Evolutionary conservation across 2,797 vertebrate species (phyloP).

Genomic region (Borostomias antarcticus): DNA sequence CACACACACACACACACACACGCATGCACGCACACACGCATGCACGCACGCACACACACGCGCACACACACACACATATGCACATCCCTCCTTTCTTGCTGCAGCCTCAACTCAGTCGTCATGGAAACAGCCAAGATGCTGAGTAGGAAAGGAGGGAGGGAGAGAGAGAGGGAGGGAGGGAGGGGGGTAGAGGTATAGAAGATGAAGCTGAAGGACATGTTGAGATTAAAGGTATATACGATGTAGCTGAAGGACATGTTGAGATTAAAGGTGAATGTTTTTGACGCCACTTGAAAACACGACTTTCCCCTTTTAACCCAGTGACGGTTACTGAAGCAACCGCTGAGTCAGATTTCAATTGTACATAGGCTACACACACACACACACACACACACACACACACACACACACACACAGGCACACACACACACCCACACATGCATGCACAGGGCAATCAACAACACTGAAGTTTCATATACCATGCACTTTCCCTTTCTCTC

Average conservation of each 20-base stretch:
- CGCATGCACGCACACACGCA: constrained; percentile 17
- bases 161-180: constrained; percentile 27
- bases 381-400: constrained; percentile 17
- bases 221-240: constrained; percentile 56
- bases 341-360: not conserved
- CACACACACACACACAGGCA: constrained; percentile 11
- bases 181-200: constrained; percentile 49
- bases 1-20: constrained; percentile 14
- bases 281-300: not conserved
- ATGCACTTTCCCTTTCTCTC: constrained; percentile 12
- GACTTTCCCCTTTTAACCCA: constrained; percentile 2
- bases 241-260: constrained; percentile 59
- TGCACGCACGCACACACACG: constrained; percentile 33
- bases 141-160: constrained; percentile 39
- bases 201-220: constrained; percentile 61
- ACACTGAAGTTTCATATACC: constrained; percentile 6
- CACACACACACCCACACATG: too few species aligned
- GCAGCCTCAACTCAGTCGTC: constrained; percentile 67
- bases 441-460: too few species aligned
- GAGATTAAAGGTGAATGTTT: constrained; percentile 62
- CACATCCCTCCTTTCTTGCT: constrained; percentile 41
- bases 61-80: constrained; percentile 36
- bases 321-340: not conserved
- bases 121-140: constrained; percentile 81
- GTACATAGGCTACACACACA: not conserved